A percentile compares a stretch with the other conserved stretches of the same genome.
phyloP scores from a whole-genome alignment of 2,888 invertebrate species.

The Fragum whitleyi region DNA sequence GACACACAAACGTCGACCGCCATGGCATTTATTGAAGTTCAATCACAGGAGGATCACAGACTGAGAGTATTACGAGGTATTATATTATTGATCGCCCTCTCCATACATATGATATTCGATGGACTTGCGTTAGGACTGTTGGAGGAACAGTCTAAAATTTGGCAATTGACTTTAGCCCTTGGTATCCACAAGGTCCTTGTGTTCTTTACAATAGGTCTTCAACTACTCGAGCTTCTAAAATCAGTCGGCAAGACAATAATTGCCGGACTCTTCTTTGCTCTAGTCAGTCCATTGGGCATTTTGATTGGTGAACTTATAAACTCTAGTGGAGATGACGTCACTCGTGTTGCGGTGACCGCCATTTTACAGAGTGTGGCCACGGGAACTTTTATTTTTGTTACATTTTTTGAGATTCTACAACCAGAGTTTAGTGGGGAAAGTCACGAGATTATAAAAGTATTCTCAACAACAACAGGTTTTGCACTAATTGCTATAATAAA shows the following conservation, averaged over 20 bases:
- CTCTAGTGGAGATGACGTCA: constrained; percentile 13
- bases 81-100: constrained; percentile 86
- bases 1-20: constrained; percentile 1
- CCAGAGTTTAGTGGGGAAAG: neutral
- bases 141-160: constrained; percentile 66
- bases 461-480: constrained; percentile 2
- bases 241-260: constrained; percentile 32
- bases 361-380: constrained; percentile 23
- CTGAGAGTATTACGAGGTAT: constrained; percentile 81
- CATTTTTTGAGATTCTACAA: constrained; percentile 48
- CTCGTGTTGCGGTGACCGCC: constrained; percentile 6
- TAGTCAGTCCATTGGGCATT: constrained; percentile 31
- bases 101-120: constrained; percentile 87
- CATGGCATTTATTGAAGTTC: neutral
- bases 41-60: neutral
- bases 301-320: constrained; percentile 30
- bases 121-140: constrained; percentile 87
- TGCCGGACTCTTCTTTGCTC: constrained; percentile 1
- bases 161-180: constrained; percentile 86
- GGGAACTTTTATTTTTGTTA: constrained; percentile 47
- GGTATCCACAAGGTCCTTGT: constrained; percentile 87
- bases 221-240: constrained; percentile 38
- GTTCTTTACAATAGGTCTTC: constrained; percentile 82
- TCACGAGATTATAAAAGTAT: constrained; percentile 30
- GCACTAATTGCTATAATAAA: neutral